Base-by-base conservation (phyloP, 2,797 vertebrate species). In the Myotis vivesi region DNA sequence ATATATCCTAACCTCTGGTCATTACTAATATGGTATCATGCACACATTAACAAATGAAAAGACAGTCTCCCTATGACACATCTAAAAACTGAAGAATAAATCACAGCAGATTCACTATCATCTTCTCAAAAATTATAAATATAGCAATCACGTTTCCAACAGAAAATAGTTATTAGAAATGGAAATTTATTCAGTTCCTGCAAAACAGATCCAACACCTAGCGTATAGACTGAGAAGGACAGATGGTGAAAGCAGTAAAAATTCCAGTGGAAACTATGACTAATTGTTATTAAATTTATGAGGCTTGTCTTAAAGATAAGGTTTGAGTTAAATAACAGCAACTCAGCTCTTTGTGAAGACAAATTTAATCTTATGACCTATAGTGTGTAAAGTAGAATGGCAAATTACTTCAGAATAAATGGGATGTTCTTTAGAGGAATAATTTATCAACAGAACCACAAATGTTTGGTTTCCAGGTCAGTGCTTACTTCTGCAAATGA, bases 271-370 rank as follows among this genome's bases (percentile, higher is more conserved):
- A 95, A 96, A 69, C 87, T 95, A 79, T 95, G 96, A 97, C 96
- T 96, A 96, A 98, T 89, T 91, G 69, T 94, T 96, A 91, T 77
- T 94, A 97, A 96, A 98, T 80, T 94, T 97, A 97, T 46, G 91
- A 94, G 6, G 38, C 82, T 80, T 81, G 92, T 38, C 92, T 95
- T 87, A 93, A 92, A 95, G 94, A 96, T 89, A 84, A 92, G 87
- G 33, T 41, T 93, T 80, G 90, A 92, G 76, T 89, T 86, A 96
- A 94, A 76, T 64, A 72, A 76, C 13, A 96, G 90, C 46, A 73
- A 86, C 77, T 85, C 91, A 92, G 57, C 41, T 92, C 64, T 92
- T 33, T 2, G 91, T 76, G 81, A 92, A 62, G 2, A 23, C 57
- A 96, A 93, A 28, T 51, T 93, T 86, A 89, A 95, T 91, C 68